Conservation (phyloP, 2,797 vertebrate species). For the Rhinichthys osculus region DNA sequence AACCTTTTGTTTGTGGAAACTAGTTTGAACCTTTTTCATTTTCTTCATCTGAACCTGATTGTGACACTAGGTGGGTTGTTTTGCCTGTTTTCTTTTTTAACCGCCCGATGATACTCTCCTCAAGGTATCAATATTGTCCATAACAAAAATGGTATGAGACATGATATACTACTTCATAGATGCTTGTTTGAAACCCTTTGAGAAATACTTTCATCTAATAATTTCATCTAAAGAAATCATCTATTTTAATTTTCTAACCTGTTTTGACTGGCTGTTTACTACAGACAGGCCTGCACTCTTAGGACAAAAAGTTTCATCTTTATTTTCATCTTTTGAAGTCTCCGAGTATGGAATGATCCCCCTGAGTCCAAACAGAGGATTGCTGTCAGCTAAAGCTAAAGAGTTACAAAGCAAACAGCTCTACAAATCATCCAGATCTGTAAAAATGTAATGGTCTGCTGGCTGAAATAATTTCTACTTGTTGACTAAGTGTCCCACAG, state of each 20-base stretch:
- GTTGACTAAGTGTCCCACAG: conserved; percentile 35
- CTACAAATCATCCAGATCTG: conserved; percentile 30
- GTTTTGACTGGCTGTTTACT: background rate
- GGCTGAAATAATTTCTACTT: conserved; percentile 29
- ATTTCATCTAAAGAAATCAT: background rate
- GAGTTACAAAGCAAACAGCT: conserved; percentile 30
- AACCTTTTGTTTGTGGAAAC: too few species aligned
- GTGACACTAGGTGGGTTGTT: background rate
- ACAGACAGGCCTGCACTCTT: background rate
- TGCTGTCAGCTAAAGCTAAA: conserved; percentile 32
- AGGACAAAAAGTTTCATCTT: conserved; percentile 19
- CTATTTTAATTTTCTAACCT: background rate
- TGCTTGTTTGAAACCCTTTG: background rate
- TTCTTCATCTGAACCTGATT: too few species aligned
- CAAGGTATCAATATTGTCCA: too few species aligned
- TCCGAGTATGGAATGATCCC: background rate
- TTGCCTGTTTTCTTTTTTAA: background rate
- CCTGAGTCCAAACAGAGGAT: conserved; percentile 17
- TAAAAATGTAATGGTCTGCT: background rate
- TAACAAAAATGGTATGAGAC: background rate
- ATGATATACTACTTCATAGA: background rate
- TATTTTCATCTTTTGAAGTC: background rate
- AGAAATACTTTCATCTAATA: background rate
- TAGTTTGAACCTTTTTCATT: too few species aligned
- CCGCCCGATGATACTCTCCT: background rate